These are phyloP conservation scores for Bombus superbus DNA, from an alignment of 1,140 invertebrate species.

Conservation along the genomic window DNA sequence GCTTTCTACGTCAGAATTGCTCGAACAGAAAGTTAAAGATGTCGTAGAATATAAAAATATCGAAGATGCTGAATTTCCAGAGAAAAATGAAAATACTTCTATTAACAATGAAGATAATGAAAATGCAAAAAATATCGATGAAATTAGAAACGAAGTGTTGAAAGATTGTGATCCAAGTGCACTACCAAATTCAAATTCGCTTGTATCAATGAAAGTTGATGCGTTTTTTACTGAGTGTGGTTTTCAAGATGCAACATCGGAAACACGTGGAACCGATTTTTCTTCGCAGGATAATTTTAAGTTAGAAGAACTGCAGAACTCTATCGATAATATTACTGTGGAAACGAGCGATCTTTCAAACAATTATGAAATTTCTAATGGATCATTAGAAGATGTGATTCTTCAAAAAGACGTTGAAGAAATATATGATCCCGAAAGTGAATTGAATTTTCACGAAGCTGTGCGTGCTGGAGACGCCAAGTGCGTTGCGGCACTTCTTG, in stretches of 20 bases:
- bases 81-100: neutral
- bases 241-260: neutral
- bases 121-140: neutral
- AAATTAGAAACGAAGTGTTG: neutral
- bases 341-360: neutral
- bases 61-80: neutral
- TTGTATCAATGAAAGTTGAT: neutral
- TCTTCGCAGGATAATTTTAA: neutral
- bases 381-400: neutral
- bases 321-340: neutral
- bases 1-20: neutral
- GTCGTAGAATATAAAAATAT: neutral
- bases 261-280: slow-evolving; percentile 32
- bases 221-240: neutral
- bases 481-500: slow-evolving; percentile 68
- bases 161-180: neutral
- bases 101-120: neutral
- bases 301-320: slow-evolving; percentile 25
- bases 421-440: slow-evolving; percentile 24
- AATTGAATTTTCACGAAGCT: slow-evolving; percentile 73
- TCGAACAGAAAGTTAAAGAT: neutral
- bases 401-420: neutral
- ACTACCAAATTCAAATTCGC: neutral
- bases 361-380: neutral
- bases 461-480: slow-evolving; percentile 72